Percentiles rank a stretch among this genome's conserved stretches.
Conservation (phyloP, 2,113 vertebrate species). For the Beaufortia kweichowensis region DNA sequence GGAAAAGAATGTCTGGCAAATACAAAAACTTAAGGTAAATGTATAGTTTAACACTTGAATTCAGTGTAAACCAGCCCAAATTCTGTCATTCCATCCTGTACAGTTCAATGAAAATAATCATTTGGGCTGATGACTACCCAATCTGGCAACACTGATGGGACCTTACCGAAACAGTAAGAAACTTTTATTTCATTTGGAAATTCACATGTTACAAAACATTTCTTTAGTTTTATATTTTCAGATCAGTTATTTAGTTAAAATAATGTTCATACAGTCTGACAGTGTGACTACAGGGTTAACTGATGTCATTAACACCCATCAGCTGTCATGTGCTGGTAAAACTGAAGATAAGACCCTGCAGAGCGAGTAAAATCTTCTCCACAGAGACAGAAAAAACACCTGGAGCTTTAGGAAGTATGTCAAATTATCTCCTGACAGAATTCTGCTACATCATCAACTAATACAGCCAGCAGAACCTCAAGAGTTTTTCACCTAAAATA, state of each 20-base stretch:
- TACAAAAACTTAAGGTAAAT: too few species aligned
- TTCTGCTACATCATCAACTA: neutral
- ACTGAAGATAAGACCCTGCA: slow-evolving; percentile 28
- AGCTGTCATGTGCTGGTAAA: slow-evolving; percentile 18
- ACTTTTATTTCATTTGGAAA: too few species aligned
- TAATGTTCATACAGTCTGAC: too few species aligned
- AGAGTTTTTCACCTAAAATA: neutral
- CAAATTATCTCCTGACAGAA: neutral
- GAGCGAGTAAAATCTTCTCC: neutral
- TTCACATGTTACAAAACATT: too few species aligned
- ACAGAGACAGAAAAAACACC: slow-evolving; percentile 16
- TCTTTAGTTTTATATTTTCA: too few species aligned
- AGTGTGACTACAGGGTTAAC: neutral
- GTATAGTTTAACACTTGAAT: too few species aligned
- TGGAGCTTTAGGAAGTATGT: slow-evolving; percentile 6
- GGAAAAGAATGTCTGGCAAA: too few species aligned
- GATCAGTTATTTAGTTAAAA: too few species aligned
- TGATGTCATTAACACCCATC: slow-evolving; percentile 25
- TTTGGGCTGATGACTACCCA: neutral
- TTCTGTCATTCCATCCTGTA: too few species aligned
- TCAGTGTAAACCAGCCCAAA: too few species aligned
- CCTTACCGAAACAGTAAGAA: too few species aligned
- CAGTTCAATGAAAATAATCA: too few species aligned
- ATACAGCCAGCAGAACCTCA: neutral
- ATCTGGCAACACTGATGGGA: neutral